Conservation (phyloP, 2,888 invertebrate genomes). For the Epinotia demarniana region DNA sequence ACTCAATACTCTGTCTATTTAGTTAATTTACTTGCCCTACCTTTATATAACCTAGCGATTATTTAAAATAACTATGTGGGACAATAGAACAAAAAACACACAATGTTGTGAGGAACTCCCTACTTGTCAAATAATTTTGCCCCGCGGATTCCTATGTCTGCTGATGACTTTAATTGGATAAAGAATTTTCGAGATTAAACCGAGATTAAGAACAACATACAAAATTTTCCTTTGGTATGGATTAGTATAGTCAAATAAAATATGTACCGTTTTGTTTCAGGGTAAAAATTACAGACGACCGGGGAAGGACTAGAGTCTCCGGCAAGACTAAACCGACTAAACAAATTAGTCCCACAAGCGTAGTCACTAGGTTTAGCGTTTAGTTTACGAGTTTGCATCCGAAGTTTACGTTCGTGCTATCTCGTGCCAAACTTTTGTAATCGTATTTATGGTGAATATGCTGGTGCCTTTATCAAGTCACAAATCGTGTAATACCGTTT, state of each 20-base stretch:
- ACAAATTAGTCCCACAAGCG: conserved; percentile 62
- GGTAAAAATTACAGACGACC: conserved; percentile 59
- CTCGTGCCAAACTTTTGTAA: conserved; percentile 63
- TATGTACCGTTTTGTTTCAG: conserved; percentile 57
- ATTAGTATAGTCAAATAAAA: background rate
- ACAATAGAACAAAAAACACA: no score
- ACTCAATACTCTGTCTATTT: no score
- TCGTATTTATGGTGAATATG: conserved; percentile 31
- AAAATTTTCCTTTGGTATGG: no score
- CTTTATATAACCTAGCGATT: no score
- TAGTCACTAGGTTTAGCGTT: conserved; percentile 79
- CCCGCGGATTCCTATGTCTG: no score
- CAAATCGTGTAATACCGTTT: conserved; percentile 7
- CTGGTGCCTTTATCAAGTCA: conserved; percentile 11
- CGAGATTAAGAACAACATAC: no score
- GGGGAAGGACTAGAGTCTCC: conserved; percentile 58
- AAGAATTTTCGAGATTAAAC: no score
- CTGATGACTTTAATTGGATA: no score
- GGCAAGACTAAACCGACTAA: conserved; percentile 56
- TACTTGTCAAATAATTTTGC: no score
- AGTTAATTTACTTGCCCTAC: no score
- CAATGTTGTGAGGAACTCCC: no score
- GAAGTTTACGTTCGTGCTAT: conserved; percentile 58
- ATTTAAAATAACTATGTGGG: no score
- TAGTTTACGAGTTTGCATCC: conserved; percentile 55